Conservation (phyloP, 2,888 invertebrate genomes). For the Drosophila mayaguana region DNA sequence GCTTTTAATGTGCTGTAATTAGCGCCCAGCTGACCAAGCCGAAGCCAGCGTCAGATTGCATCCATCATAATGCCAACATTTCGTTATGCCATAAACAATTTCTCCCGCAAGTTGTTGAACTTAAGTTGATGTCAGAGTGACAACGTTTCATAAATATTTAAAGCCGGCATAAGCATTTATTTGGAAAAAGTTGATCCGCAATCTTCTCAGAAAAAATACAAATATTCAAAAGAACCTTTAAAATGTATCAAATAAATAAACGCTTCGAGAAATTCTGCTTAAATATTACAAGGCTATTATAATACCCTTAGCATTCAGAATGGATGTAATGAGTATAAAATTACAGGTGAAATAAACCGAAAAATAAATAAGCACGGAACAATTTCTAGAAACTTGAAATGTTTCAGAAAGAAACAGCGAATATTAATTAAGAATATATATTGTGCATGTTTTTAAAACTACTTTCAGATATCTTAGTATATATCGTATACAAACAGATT, state of each 20-base stretch:
- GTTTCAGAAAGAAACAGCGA: too few species aligned
- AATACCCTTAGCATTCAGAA: neutral
- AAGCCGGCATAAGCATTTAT: neutral
- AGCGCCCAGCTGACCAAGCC: slow-evolving; percentile 15
- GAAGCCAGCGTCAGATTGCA: slow-evolving; percentile 19
- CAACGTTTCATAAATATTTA: neutral
- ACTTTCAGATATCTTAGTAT: neutral
- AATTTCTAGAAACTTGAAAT: neutral
- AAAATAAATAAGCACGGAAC: neutral
- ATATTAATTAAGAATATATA: neutral
- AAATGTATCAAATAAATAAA: neutral
- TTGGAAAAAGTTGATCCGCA: neutral
- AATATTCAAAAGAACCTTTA: too few species aligned
- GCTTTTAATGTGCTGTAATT: slow-evolving; percentile 31
- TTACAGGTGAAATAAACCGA: neutral
- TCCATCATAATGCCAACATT: slow-evolving; percentile 4
- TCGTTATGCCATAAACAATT: slow-evolving; percentile 22
- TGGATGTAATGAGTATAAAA: neutral
- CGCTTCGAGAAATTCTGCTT: neutral
- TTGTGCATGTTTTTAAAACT: neutral
- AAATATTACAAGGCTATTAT: neutral
- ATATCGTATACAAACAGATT: too few species aligned
- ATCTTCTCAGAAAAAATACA: neutral
- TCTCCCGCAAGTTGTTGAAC: slow-evolving; percentile 7
- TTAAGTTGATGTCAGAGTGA: neutral